Evolutionary conservation across 1,140 invertebrate genomes (phyloP).

Genomic region (Rhyzopertha dominica): DNA sequence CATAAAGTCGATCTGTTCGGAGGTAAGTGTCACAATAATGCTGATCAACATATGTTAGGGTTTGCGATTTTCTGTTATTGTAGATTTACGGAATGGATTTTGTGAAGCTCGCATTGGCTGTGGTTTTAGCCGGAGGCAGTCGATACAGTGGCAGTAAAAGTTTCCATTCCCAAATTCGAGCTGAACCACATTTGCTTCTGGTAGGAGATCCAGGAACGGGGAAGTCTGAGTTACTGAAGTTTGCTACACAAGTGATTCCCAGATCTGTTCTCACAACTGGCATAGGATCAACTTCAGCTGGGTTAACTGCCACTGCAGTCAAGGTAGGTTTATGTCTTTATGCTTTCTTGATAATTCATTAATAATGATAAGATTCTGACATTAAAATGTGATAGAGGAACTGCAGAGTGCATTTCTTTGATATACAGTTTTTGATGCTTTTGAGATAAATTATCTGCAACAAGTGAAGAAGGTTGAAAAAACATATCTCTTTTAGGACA

Average conservation of each 20-base stretch:
- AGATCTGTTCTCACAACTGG: slow-evolving; percentile 83
- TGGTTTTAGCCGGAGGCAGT: slow-evolving; percentile 64
- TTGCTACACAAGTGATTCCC: slow-evolving; percentile 66
- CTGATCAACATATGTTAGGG: too few species aligned
- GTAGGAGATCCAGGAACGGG: slow-evolving; percentile 89
- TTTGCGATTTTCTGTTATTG: too few species aligned
- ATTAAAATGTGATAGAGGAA: too few species aligned
- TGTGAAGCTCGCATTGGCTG: slow-evolving; percentile 77
- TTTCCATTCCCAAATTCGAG: slow-evolving; percentile 32
- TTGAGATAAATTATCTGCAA: too few species aligned
- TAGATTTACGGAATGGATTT: slow-evolving; percentile 83
- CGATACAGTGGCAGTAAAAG: slow-evolving; percentile 13
- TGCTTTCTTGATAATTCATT: too few species aligned
- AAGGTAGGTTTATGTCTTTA: slow-evolving; percentile 55
- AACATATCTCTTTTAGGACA: too few species aligned
- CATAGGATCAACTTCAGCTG: slow-evolving; percentile 78
- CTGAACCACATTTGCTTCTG: slow-evolving; percentile 69
- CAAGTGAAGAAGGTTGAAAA: too few species aligned
- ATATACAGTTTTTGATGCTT: too few species aligned
- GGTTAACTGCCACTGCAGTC: slow-evolving; percentile 81
- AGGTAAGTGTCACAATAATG: too few species aligned
- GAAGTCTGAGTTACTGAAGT: slow-evolving; percentile 83
- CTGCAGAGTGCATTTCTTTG: too few species aligned
- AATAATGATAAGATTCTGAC: too few species aligned
- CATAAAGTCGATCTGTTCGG: slow-evolving; percentile 76